These are phyloP conservation scores for Siniperca chuatsi DNA, from an alignment of 2,113 vertebrate genomes.

Conservation along the genomic window DNA sequence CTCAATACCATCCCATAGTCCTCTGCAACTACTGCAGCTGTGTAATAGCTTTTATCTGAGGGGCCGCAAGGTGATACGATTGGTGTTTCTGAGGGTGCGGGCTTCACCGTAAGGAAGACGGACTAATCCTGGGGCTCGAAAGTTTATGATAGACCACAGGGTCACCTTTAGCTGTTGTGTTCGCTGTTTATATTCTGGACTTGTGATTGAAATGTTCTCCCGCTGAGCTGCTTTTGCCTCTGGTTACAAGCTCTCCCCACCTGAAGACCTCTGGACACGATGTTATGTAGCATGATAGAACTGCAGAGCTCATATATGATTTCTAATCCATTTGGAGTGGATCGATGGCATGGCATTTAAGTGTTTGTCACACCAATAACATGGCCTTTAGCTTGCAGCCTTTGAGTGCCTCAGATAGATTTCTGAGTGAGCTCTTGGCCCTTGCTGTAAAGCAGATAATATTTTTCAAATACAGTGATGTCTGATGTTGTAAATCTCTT, in stretches of 20 bases:
- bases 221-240: slow-evolving; percentile 8
- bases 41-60: slow-evolving; percentile 60
- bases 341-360: slow-evolving; percentile 35
- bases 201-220: slow-evolving; percentile 18
- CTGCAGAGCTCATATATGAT: neutral
- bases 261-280: neutral
- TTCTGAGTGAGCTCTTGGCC: slow-evolving; percentile 2
- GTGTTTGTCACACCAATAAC: slow-evolving; percentile 39
- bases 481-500: slow-evolving; percentile 21
- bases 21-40: slow-evolving; percentile 1
- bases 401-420: slow-evolving; percentile 9
- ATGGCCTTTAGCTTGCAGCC: slow-evolving; percentile 34
- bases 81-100: slow-evolving; percentile 22
- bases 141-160: slow-evolving; percentile 31
- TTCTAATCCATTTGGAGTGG: slow-evolving; percentile 46
- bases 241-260: neutral
- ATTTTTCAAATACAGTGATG: slow-evolving; percentile 29
- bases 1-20: slow-evolving; percentile 34
- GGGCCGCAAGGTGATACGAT: slow-evolving; percentile 22
- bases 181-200: slow-evolving; percentile 22
- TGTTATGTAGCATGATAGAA: neutral
- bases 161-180: slow-evolving; percentile 44
- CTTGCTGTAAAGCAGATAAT: slow-evolving; percentile 5
- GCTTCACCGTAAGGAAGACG: slow-evolving; percentile 25
- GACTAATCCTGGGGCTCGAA: slow-evolving; percentile 33